Conservation (phyloP, 1,140 invertebrate species). For the Limonius californicus region DNA sequence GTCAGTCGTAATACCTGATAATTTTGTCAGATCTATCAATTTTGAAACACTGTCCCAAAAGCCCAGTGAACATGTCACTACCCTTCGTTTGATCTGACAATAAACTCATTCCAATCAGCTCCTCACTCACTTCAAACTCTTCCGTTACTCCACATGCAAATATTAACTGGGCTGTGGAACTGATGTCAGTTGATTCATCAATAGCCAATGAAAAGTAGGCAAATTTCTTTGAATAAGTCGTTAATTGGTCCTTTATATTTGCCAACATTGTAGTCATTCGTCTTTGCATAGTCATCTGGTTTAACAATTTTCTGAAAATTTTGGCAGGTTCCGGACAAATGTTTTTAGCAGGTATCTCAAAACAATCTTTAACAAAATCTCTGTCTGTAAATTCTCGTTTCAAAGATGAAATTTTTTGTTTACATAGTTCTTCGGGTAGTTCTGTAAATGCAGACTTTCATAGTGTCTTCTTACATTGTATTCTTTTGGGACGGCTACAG, state of each 20-base stretch:
- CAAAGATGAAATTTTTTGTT: conserved; percentile 14
- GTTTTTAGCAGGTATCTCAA: conserved; percentile 32
- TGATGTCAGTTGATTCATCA: no score
- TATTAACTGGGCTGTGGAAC: conserved; percentile 36
- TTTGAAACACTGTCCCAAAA: conserved; percentile 18
- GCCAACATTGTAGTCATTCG: conserved; percentile 30
- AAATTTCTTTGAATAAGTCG: conserved; percentile 29
- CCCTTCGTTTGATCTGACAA: conserved; percentile 32
- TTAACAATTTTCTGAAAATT: conserved; percentile 30
- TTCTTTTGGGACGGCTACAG: conserved; percentile 16
- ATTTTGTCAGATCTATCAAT: conserved; percentile 27
- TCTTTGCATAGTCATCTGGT: conserved; percentile 34
- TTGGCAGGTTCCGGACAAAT: conserved; percentile 32
- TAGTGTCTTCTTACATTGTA: conserved; percentile 22
- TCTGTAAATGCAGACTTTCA: conserved; percentile 20
- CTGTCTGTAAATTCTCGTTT: conserved; percentile 18
- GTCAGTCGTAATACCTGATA: conserved; percentile 34
- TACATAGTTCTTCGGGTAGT: conserved; percentile 15
- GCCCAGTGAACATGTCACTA: conserved; percentile 20
- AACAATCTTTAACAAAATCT: conserved; percentile 37
- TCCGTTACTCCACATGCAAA: conserved; percentile 34
- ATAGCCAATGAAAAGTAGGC: conserved; percentile 30
- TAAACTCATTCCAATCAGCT: no score
- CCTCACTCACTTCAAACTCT: no score
- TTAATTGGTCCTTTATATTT: conserved; percentile 31